Evolutionary conservation across 2,113 vertebrate species (phyloP), one percentile per base, ranked within the genome.

Genomic region (Psilopsiagon aurifrons): DNA sequence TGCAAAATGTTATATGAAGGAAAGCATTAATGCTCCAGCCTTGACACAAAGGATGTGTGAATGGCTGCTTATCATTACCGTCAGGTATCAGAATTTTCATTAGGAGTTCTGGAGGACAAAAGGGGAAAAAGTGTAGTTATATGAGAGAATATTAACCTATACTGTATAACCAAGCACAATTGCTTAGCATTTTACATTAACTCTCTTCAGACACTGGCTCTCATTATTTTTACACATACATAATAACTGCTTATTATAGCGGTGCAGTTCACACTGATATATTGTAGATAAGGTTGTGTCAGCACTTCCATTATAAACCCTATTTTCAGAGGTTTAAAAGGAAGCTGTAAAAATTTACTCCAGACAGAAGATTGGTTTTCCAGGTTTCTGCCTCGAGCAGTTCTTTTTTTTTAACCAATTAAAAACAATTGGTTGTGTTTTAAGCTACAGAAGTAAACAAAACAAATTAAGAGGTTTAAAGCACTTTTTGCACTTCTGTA

Each of bases 1-100:
- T 99, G 99, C 99, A 99, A 99, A 99, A 99, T 98, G 99, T 99
- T 98, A 99, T 98, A 98, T 99, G 99, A 99, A 98, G 98, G 98
- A 98, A 98, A 98, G 98, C 98, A 99, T 99, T 98, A 99, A 99
- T 99, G 98, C 98, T 98, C 95, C 95, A 99, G 98, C 98, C 98
- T 98, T 98, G 98, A 99, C 99, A 99, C 98, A 97, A 98, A 99
- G 98, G 98, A 99, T 96, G 98, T 98, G 98, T 98, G 99, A 99
- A 98, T 98, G 98, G 98, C 98, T 99, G 99, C 99, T 99, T 99
- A 99, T 99, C 99, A 99, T 99, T 99, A 99, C 97, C 96, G 99
- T 99, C 99, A 98, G 98, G 99, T 99, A 99, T 99, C 98, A 98
- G 98, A 99, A 98, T 99, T 99, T 99, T 99, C 98, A 99, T 99